Conservation (phyloP, 2,888 invertebrate species). For the Drosophila incognita region DNA sequence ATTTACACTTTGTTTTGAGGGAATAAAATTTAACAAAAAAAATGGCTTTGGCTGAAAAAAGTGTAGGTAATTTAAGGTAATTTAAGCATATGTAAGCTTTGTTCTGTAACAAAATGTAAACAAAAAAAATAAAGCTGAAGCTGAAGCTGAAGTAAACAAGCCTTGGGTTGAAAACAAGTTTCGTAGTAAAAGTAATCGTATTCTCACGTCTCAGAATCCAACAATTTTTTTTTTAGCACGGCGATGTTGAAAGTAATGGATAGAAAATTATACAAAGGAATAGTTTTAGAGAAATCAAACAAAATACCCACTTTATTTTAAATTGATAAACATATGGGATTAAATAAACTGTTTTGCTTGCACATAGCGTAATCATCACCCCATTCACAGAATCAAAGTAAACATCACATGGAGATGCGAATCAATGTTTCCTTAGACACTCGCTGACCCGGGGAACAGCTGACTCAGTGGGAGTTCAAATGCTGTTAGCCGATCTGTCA, state of each 20-base stretch:
- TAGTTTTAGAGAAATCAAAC: not conserved
- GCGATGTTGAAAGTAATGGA: not conserved
- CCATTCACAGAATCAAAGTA: conserved; percentile 10
- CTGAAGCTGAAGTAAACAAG: conserved; percentile 5
- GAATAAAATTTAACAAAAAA: conserved; percentile 3
- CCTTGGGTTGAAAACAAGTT: conserved; percentile 4
- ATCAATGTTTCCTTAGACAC: conserved; percentile 25
- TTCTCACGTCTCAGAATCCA: not conserved
- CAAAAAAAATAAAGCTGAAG: not conserved
- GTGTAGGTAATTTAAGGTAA: conserved; percentile 10
- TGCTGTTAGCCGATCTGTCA: conserved; percentile 26
- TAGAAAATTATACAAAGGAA: not conserved
- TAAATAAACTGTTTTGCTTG: conserved; percentile 3
- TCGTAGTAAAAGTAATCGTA: not conserved
- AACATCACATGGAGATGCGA: conserved; percentile 10
- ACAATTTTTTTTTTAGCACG: not conserved
- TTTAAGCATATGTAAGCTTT: conserved; percentile 1
- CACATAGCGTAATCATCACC: conserved; percentile 2
- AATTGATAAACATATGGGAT: conserved; percentile 10
- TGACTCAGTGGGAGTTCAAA: conserved; percentile 48
- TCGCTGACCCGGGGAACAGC: conserved; percentile 19
- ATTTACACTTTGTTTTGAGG: not conserved
- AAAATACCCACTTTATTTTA: not conserved
- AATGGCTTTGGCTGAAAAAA: not conserved
- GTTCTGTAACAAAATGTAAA: not conserved